Evolutionary conservation across 2,888 invertebrate species (phyloP), one percentile per base, ranked within the genome.

Genomic region (Polietes domitor): DNA sequence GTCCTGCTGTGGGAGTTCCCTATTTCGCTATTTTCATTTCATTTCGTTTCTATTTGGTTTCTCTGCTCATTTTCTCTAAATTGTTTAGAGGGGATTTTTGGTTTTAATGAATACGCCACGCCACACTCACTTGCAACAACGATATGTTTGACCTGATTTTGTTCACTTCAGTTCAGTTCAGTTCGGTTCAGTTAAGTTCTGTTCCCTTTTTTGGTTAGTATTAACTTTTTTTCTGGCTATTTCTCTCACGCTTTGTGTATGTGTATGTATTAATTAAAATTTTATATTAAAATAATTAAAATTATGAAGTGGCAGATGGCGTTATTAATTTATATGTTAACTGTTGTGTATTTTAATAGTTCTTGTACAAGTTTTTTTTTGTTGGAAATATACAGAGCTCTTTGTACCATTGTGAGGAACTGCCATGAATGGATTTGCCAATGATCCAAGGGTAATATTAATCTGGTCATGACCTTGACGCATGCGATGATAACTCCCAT

Each of bases 91-190:
- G 55, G 58, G 26, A 43, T 73, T 79, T n/a, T 47, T 2, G 1
- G n/a, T n/a, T 72, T 73, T 47, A 68, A 78, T 47, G 24, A 76
- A 10, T 41, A 41, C n/a, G n/a, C n/a, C n/a, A n/a, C n/a, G n/a
- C n/a, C n/a, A n/a, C 9, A 41, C 37, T 37, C 37, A 41, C 21
- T 43, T 21, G 24, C 24, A 63, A 32, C 17, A 61, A n/a, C n/a
- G 21, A 28, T 68, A 73, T 26, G 7, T 32, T 55, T 82, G 82
- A 79, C 79, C 72, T 19, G 75, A 63, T 47, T 78, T 74, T 72
- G 32, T 15, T 43, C 19, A 50, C 24, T 65, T n/a, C 26, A 26
- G 37, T 37, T 32, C 32, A 7, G 32, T 32, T 32, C 32, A 7
- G 32, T 32, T 32, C 32, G 7, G 32, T 3, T 32, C 26, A 26